phyloP scores from a whole-genome alignment of 2,113 vertebrate genomes.

The Centropus bengalensis region DNA sequence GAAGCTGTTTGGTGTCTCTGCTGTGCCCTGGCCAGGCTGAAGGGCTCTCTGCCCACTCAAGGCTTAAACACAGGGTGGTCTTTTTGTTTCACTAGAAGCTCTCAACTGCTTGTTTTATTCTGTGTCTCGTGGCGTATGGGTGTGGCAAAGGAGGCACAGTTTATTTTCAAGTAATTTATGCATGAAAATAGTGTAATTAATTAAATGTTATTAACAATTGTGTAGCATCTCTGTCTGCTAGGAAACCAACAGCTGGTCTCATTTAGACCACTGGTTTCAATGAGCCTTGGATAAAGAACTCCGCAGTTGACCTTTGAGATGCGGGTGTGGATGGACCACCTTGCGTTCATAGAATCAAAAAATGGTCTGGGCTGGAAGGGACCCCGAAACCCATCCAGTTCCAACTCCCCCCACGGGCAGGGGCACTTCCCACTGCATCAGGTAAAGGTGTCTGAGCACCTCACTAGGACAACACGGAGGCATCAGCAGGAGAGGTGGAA shows the following conservation, averaged over 20 bases:
- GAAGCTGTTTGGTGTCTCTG: not conserved
- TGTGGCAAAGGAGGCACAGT: fast-evolving
- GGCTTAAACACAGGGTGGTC: not conserved
- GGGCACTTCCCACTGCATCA: too few relatives aligned
- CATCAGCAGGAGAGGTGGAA: not conserved
- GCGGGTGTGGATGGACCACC: not conserved
- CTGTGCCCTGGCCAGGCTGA: not conserved
- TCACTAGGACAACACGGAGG: not conserved
- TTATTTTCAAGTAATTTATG: not conserved
- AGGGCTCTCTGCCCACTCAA: not conserved
- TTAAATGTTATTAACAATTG: not conserved
- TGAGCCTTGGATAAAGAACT: not conserved
- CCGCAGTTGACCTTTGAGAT: not conserved
- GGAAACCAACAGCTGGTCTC: not conserved
- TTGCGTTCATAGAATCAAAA: not conserved
- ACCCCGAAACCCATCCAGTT: too few relatives aligned
- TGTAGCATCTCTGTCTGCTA: not conserved
- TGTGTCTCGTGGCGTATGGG: not conserved
- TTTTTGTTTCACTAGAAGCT: not conserved
- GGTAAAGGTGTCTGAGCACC: not conserved
- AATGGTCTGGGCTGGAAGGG: too few relatives aligned
- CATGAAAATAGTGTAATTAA: not conserved
- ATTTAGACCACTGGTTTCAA: not conserved
- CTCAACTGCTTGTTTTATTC: not conserved
- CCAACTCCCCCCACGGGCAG: too few relatives aligned